These are phyloP conservation scores for Phocides pigmalion DNA, from an alignment of 1,140 invertebrate genomes.

Conservation along the genomic window DNA sequence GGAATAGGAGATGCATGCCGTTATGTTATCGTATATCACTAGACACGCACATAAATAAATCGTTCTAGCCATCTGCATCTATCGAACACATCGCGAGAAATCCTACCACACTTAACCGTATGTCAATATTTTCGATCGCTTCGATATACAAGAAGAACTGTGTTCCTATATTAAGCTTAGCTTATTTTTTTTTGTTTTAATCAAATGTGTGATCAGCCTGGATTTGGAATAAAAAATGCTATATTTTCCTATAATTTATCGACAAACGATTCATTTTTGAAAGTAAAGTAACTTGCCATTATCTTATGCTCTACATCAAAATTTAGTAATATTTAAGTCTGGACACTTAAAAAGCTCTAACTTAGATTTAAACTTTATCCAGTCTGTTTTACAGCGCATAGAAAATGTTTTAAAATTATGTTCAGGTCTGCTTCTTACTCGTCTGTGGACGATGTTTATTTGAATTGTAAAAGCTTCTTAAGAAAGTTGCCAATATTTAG, in stretches of 20 bases:
- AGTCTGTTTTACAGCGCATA: neutral
- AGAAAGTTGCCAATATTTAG: neutral
- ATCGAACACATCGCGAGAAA: too few species aligned
- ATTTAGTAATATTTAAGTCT: neutral
- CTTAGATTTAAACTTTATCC: neutral
- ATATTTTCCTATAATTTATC: too few species aligned
- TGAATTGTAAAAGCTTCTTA: neutral
- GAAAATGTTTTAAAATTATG: conserved; percentile 1
- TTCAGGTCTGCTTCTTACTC: neutral
- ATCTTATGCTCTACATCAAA: too few species aligned
- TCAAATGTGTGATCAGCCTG: too few species aligned
- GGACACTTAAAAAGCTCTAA: neutral
- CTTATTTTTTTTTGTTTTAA: too few species aligned
- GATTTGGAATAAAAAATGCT: too few species aligned
- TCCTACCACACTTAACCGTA: too few species aligned
- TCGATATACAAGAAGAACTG: too few species aligned
- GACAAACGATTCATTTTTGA: too few species aligned
- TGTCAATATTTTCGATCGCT: too few species aligned
- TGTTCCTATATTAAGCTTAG: too few species aligned
- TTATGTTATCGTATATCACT: neutral
- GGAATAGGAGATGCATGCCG: neutral
- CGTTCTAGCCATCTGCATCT: neutral
- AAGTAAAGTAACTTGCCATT: too few species aligned
- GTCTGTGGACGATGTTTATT: neutral
- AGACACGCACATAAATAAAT: conserved; percentile 7